Percentiles rank a stretch among this genome's conserved stretches.
These are phyloP conservation scores for Cyanocitta stelleri DNA, from an alignment of 2,113 vertebrate genomes.

Conservation along the genomic window DNA sequence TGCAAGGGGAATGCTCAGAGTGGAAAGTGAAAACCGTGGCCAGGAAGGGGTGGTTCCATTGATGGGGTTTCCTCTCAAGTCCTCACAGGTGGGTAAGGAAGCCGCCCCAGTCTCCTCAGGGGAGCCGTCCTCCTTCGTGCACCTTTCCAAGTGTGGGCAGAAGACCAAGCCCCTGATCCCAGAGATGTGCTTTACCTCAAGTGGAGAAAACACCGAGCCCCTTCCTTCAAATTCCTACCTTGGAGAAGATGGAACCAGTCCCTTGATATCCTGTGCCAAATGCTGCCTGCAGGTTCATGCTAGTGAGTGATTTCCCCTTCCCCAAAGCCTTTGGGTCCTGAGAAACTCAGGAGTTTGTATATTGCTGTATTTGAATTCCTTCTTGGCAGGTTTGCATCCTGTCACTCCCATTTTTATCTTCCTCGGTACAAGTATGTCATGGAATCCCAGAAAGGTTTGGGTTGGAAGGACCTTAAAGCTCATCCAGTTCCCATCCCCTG, in stretches of 20 bases:
- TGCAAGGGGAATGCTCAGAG: not conserved
- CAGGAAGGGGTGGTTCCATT: accelerated
- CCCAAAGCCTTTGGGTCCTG: not conserved
- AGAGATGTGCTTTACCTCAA: constrained; percentile 94
- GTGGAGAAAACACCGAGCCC: constrained; percentile 85
- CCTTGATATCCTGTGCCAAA: constrained; percentile 84
- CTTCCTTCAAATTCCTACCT: constrained; percentile 85
- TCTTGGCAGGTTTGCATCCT: not conserved
- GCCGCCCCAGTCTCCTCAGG: not conserved
- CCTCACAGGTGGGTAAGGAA: constrained; percentile 74
- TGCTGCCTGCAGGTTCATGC: constrained; percentile 94
- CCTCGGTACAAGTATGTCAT: too few species aligned
- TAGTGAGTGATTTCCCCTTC: constrained; percentile 78
- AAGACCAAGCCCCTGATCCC: constrained; percentile 87
- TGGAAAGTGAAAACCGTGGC: accelerated
- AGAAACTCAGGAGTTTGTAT: not conserved
- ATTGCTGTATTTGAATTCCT: not conserved
- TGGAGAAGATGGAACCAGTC: constrained; percentile 89
- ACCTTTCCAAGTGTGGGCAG: constrained; percentile 70
- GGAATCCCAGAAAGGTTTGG: not conserved
- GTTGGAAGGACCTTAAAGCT: not conserved
- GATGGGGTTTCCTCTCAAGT: not conserved
- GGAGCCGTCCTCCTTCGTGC: constrained; percentile 12
- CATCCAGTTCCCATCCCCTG: not conserved
- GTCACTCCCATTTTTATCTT: not conserved